Conservation (phyloP, 2,113 vertebrate species). For the Ochotona curzoniae region DNA sequence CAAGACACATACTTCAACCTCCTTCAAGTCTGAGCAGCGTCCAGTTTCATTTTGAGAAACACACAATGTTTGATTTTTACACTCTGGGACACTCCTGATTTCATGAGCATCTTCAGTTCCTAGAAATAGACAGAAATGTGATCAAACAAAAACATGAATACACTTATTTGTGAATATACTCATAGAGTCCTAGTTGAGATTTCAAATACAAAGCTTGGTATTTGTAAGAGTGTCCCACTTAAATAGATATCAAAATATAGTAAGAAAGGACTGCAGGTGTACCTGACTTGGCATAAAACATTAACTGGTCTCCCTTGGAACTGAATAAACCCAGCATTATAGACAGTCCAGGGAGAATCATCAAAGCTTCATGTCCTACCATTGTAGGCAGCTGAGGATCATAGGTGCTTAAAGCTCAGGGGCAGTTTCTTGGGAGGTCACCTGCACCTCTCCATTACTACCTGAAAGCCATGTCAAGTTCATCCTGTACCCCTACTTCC, state of each 20-base stretch:
- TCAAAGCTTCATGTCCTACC: not conserved
- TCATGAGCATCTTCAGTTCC: constrained; percentile 32
- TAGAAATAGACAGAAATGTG: constrained; percentile 55
- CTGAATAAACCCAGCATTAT: not conserved
- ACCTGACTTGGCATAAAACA: not conserved
- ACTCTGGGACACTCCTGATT: constrained; percentile 59
- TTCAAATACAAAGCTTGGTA: not conserved
- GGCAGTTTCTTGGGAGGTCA: not conserved
- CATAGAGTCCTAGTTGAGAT: not conserved
- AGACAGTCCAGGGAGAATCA: not conserved
- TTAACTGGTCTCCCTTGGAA: not conserved
- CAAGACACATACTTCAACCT: constrained; percentile 54
- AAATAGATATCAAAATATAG: not conserved
- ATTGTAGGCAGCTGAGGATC: not conserved
- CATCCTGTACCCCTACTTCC: not conserved
- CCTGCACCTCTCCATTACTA: not conserved
- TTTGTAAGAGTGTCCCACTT: not conserved
- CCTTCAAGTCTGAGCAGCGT: not conserved
- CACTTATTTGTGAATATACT: not conserved
- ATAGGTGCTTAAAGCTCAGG: no score
- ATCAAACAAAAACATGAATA: not conserved
- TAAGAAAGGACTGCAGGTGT: not conserved
- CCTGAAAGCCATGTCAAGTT: not conserved
- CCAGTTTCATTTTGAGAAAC: not conserved
- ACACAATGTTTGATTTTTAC: constrained; percentile 58